Evolutionary conservation across 2,888 invertebrate species (phyloP), one percentile per base, ranked within the genome.

Genomic region (Ichneumon xanthorius): DNA sequence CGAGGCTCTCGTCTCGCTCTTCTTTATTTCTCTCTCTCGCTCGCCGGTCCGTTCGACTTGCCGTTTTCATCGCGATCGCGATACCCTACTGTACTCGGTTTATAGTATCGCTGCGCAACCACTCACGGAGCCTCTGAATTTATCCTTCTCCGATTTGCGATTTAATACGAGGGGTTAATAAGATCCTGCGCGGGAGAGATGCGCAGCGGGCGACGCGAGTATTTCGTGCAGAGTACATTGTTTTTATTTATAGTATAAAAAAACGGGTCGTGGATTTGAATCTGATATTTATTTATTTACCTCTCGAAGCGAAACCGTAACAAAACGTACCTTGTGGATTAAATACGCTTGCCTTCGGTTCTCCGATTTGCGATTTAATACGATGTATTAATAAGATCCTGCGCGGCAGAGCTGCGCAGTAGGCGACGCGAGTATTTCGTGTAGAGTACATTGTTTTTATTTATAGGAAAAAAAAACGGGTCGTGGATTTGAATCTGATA

Each of bases 21-120:
- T 45, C 14, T 45, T 14, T 45, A 45, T 14, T 7, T 53, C 3
- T 22, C 48, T 75, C 22, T 53, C 76, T 50, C 50, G 48, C 50
- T 65, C 22, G 50, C 76, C 37, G 37, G 48, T 63, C 63, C 63
- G 48, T 75, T 75, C 19, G 50, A 75, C 33, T 19, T 75, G 11
- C 30, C 26, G 33, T 19, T 48, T 37, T n/a, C n/a, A 6, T 19
- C 14, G 40, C 40, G 45, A 5, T 75, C 63, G n/a, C 63, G 45
- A 22, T 40, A 40, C 9, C 37, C 19, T 19, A 33, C 58, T 22
- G 26, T 26, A 22, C 26, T 11, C 26, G 26, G 14, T 58, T 11
- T 7, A 58, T 58, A 11, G 22, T 0, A 9, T 9, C 19, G 22
- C 11, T 9, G 26, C 58, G 55, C 19, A 22, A 58, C 22, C 4